Evolutionary conservation across 2,797 vertebrate species (phyloP), one percentile per base, ranked within the genome.

Genomic region (Eospalax fontanierii): DNA sequence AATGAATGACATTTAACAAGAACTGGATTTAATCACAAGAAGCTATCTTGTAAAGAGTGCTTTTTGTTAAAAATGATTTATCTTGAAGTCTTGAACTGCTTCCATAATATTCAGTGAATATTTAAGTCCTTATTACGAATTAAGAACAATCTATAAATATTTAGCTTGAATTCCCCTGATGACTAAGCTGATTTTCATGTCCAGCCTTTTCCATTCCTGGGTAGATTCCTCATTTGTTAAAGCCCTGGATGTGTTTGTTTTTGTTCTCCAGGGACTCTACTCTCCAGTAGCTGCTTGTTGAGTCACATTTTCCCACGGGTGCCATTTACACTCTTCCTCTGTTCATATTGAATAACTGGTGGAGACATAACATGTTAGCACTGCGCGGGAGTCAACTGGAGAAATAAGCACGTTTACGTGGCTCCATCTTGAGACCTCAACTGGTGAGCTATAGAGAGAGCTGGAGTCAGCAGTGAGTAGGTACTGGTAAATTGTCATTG

Each of bases 301-400:
- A 95, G 76, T 87, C 94, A 61, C 33, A 33, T 61, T 95, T 81
- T 66, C 92, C 73, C 78, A 63, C 63, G 85, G 79, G 89, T 87
- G 9, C 80, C 70, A 68, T 95, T 87, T 92, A 87, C 79, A 87
- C 78, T 91, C 74, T 74, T 78, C 43, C 7, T 87, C 87, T 79
- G 12, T 59, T 87, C 59, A 74, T 26, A 59, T 30, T 66, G 71
- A 76, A 79, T 14, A 78, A 81, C 61, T 43, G 66, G 33, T 83
- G 28, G 63, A 82, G 40, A 80, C 43, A 92, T 87, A 82, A 7
- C 10, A 6, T 46, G 73, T 86, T 61, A 59, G 43, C 43, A 15
- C 54, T n/a, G 54, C 88, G 50, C 2, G 50, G 26, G 46, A 68
- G 46, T 65, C 40, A 65, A 50, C 19, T 87, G 68, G 63, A 35